Evolutionary conservation across 2,113 vertebrate species (phyloP).

Genomic region (Protobothrops mucrosquamatus): DNA sequence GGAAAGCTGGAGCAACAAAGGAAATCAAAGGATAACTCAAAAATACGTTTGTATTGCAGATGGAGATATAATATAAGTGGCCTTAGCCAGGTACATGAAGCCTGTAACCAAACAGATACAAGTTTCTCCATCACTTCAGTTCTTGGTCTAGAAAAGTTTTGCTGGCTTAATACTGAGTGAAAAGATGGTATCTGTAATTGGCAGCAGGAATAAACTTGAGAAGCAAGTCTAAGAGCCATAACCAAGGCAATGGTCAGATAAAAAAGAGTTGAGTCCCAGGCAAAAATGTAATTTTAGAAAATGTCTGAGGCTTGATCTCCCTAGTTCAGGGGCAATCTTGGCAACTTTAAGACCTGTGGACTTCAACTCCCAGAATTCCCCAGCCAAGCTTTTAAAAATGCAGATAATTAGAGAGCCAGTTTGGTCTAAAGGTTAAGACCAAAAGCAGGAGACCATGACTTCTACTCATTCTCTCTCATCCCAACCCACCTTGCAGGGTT

Average conservation of each 20-base stretch:
- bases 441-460: not conserved
- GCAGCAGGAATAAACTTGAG: not conserved
- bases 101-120: not conserved
- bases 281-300: not conserved
- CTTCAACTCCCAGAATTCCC: too few relatives aligned
- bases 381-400: slow-evolving; percentile 32
- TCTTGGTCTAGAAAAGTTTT: not conserved
- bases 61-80: not conserved
- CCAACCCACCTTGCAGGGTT: not conserved
- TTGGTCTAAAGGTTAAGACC: not conserved
- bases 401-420: slow-evolving; percentile 41
- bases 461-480: not conserved
- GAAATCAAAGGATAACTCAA: not conserved
- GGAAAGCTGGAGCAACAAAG: not conserved
- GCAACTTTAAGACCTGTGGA: too few relatives aligned
- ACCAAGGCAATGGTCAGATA: not conserved
- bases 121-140: not conserved
- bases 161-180: not conserved
- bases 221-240: not conserved
- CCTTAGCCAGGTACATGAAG: not conserved
- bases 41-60: not conserved
- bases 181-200: not conserved
- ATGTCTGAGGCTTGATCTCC: not conserved
- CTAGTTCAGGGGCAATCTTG: not conserved
- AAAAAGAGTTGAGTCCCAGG: not conserved